A percentile compares a stretch with the other conserved stretches of the same genome.
Conservation (phyloP, 2,797 vertebrate genomes). For the Coreius guichenoti region DNA sequence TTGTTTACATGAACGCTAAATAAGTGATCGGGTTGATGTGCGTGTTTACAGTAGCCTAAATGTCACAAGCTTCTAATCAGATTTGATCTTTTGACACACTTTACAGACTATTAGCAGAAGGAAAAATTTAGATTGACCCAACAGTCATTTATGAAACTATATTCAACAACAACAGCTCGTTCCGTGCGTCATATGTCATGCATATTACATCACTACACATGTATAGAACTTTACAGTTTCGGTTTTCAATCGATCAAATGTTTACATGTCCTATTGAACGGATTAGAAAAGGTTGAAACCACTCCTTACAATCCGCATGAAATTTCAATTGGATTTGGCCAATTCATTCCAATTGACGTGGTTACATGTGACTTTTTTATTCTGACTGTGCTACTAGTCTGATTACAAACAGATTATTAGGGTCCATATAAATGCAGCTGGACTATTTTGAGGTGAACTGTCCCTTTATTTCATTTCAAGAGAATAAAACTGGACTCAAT, state of each 20-base stretch:
- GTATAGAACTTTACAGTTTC: too few species aligned
- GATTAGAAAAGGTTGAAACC: background rate
- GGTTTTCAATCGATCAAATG: too few species aligned
- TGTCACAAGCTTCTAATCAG: background rate
- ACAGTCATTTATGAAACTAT: too few species aligned
- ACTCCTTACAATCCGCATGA: background rate
- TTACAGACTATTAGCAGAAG: too few species aligned
- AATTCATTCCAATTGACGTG: background rate
- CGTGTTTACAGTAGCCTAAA: too few species aligned
- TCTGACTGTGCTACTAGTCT: background rate
- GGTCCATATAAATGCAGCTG: background rate
- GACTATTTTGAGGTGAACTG: background rate
- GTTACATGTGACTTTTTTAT: background rate
- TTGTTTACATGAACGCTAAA: background rate
- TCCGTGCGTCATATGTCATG: too few species aligned
- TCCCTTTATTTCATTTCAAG: slow-evolving; percentile 31
- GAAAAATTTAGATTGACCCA: too few species aligned
- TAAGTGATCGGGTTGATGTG: background rate
- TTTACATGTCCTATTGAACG: too few species aligned
- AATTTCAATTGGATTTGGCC: background rate
- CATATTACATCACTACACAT: too few species aligned
- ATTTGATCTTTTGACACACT: background rate
- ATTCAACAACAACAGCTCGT: too few species aligned
- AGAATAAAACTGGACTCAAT: slow-evolving; percentile 23
- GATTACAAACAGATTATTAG: background rate